phyloP scores from a whole-genome alignment of 2,797 vertebrate species.

The Onychomys leucogaster region DNA sequence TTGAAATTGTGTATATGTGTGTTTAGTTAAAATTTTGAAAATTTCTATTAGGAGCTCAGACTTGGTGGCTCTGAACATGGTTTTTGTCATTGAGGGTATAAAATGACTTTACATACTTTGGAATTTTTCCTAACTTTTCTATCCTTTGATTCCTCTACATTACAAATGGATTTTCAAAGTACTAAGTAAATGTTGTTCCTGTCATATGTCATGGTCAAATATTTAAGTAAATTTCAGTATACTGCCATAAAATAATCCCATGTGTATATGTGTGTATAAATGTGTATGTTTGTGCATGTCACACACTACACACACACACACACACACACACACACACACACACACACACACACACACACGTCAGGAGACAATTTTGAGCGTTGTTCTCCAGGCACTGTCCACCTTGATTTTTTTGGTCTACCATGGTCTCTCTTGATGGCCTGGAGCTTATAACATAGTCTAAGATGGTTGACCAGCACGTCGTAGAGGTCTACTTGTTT shows the following conservation, averaged over 20 bases:
- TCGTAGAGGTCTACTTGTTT: not conserved
- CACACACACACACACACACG: too few species aligned
- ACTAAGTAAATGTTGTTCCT: slow-evolving; percentile 17
- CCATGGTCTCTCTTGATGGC: not conserved
- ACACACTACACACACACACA: too few species aligned
- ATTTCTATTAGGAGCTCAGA: not conserved
- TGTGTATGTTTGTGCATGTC: not conserved
- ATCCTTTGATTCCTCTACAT: not conserved
- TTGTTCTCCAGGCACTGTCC: not conserved
- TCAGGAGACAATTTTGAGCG: not conserved
- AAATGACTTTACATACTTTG: not conserved
- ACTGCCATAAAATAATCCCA: not conserved
- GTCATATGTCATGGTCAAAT: not conserved
- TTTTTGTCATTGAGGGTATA: not conserved
- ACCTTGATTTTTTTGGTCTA: not conserved
- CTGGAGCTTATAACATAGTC: not conserved
- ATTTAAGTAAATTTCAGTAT: not conserved
- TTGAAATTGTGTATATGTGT: slow-evolving; percentile 1
- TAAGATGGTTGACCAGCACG: not conserved
- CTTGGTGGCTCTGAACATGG: not conserved
- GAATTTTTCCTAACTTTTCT: not conserved
- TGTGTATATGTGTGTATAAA: not conserved
- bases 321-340: too few species aligned
- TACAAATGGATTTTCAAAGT: slow-evolving; percentile 7
- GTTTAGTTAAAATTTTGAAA: not conserved